These are phyloP conservation scores for Callitettix versicolor DNA, from an alignment of 1,140 invertebrate genomes.

Conservation along the genomic window DNA sequence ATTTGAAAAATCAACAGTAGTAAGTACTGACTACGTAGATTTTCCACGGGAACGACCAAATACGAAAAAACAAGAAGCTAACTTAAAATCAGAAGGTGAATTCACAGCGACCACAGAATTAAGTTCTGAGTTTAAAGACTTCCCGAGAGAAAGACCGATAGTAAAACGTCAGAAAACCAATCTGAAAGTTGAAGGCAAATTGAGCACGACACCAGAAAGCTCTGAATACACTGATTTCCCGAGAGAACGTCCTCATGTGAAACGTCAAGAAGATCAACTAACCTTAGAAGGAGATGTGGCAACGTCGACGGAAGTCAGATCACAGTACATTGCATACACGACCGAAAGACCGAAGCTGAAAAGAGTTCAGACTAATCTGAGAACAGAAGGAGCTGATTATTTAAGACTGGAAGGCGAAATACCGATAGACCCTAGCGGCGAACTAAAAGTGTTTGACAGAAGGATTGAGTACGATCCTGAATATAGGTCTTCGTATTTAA, in stretches of 20 bases:
- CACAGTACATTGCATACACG: constrained; percentile 6
- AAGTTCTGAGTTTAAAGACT: constrained; percentile 18
- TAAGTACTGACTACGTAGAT: constrained; percentile 15
- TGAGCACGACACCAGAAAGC: constrained; percentile 13
- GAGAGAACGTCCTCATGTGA: background rate
- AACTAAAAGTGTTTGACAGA: constrained; percentile 6
- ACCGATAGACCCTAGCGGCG: background rate
- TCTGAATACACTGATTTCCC: background rate
- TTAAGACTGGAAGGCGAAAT: background rate
- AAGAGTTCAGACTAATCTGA: constrained; percentile 7
- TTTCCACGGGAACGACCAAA: constrained; percentile 13
- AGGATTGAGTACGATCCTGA: constrained; percentile 8
- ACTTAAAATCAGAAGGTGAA: constrained; percentile 22
- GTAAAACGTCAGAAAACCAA: constrained; percentile 7
- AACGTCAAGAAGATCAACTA: constrained; percentile 4
- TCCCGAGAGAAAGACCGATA: constrained; percentile 15
- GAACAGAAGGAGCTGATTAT: background rate
- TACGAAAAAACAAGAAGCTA: constrained; percentile 7
- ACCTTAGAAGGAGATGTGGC: constrained; percentile 5
- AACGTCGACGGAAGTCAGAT: constrained; percentile 5
- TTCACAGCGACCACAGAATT: constrained; percentile 9
- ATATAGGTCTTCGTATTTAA: constrained; percentile 11
- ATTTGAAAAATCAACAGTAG: constrained; percentile 17
- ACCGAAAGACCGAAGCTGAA: constrained; percentile 7
- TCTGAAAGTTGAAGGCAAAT: constrained; percentile 18